Evolutionary conservation across 2,797 vertebrate species (phyloP).

Genomic region (Channa striata): DNA sequence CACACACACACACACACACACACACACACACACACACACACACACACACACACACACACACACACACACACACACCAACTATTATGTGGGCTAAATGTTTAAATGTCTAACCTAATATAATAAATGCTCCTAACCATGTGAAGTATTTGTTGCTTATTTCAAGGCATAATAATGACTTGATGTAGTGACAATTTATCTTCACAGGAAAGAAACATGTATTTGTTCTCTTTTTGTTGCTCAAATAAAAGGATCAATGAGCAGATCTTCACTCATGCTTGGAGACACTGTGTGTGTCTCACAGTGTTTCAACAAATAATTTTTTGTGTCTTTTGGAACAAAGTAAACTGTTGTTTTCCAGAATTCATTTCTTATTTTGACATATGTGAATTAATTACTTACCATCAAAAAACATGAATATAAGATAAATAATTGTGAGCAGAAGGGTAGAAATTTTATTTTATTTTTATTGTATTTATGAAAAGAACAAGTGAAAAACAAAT

Average conservation of each 20-base stretch:
- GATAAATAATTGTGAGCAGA: too few species aligned
- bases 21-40: background rate
- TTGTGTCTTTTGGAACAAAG: slow-evolving; percentile 58
- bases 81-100: too few species aligned
- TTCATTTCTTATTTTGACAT: too few species aligned
- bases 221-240: slow-evolving; percentile 2
- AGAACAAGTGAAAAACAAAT: too few species aligned
- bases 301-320: slow-evolving; percentile 64
- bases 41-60: slow-evolving; percentile 2
- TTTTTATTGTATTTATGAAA: too few species aligned
- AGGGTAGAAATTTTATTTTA: too few species aligned
- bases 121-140: slow-evolving; percentile 18
- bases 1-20: too few species aligned
- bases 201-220: slow-evolving; percentile 30
- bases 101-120: background rate
- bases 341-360: slow-evolving; percentile 54
- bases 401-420: too few species aligned
- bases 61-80: too few species aligned
- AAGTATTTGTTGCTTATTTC: slow-evolving; percentile 22
- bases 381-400: too few species aligned
- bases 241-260: slow-evolving; percentile 17
- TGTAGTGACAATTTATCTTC: slow-evolving; percentile 23
- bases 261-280: slow-evolving; percentile 38
- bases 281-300: slow-evolving; percentile 29
- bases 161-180: slow-evolving; percentile 10